Base-by-base conservation (phyloP, 2,888 invertebrate genomes). In the Ceramica pisi region DNA sequence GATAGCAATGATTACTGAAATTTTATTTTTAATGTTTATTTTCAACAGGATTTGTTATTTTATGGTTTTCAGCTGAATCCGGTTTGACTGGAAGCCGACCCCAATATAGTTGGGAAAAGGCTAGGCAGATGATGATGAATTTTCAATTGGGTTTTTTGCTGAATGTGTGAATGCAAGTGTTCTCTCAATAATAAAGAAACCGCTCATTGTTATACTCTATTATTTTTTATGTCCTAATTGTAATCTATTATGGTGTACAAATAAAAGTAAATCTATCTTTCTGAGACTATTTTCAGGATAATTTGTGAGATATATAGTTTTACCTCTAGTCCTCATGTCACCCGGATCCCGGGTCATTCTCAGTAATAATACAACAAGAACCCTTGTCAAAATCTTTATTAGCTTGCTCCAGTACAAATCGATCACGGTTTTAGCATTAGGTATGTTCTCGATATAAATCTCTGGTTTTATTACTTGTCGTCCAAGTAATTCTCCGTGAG, bases 381-480 rank as follows among this genome's bases (percentile, higher is more conserved):
- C 57, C 57, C 38, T 51, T 26, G 9, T 67, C 23, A 55, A 50
- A 56, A n/a, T 65, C 23, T 67, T 67, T 67, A 65, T 71, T 46
- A 26, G 3, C 26, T 5, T 48, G 64, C 26, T 59, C 53, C n/a
- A 46, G 23, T 57, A 71, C 44, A 61, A 71, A 75, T 79, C 65
- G 62, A 71, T 67, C 80, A 80, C 71, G 65, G 23, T 63, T 78
- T 63, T 26, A 63, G 64, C 67, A 35, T 78, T 50, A 56, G 3
- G 14, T 12, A 21, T 16, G 8, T 23, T 14, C 61, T 23, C 64
- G 38, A 65, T 57, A 76, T 76, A 71, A 80, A 38, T 79, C 53
- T 44, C 53, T 12, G 41, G 4, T 76, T 79, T 79, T 80, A 79
- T 80, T 76, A 76, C 80, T 21, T 53, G n/a, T n/a, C 50, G 71